phyloP scores from a whole-genome alignment of 2,113 vertebrate genomes.

The Ammodytes dubius region DNA sequence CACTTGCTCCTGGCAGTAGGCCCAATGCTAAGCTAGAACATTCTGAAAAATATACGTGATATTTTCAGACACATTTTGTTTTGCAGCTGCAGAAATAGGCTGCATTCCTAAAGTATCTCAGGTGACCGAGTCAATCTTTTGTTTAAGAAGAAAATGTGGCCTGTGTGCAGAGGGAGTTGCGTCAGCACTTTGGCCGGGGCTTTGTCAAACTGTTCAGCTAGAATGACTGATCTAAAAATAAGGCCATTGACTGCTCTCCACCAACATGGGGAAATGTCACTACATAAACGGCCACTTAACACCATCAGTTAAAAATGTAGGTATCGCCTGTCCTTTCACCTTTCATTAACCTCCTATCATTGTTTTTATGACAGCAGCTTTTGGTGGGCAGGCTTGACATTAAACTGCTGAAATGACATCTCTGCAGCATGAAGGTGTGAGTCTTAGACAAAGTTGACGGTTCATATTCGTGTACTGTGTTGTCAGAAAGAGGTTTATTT shows the following conservation, averaged over 20 bases:
- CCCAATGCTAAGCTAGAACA: not conserved
- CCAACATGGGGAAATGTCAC: constrained; percentile 53
- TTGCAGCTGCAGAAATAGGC: not conserved
- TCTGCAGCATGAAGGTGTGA: constrained; percentile 35
- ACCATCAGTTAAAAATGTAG: constrained; percentile 54
- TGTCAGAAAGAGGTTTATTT: constrained; percentile 70
- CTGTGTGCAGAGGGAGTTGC: constrained; percentile 16
- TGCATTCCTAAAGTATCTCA: not conserved
- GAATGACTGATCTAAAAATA: constrained; percentile 55
- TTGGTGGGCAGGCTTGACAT: constrained; percentile 15
- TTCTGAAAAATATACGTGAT: not conserved
- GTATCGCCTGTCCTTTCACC: constrained; percentile 46
- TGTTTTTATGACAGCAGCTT: constrained; percentile 58
- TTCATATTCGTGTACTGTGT: constrained; percentile 46
- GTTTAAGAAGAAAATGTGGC: constrained; percentile 8
- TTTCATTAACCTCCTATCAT: constrained; percentile 74
- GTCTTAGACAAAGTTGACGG: constrained; percentile 51
- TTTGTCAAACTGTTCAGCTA: constrained; percentile 51
- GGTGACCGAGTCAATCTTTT: constrained; percentile 13
- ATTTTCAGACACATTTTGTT: not conserved
- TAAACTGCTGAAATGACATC: constrained; percentile 51
- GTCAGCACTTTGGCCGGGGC: constrained; percentile 62
- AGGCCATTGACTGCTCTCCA: constrained; percentile 49
- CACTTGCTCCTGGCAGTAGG: not conserved
- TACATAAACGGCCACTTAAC: constrained; percentile 59